Conservation (phyloP, 2,797 vertebrate species). For the Melanotaenia maccullochi region DNA sequence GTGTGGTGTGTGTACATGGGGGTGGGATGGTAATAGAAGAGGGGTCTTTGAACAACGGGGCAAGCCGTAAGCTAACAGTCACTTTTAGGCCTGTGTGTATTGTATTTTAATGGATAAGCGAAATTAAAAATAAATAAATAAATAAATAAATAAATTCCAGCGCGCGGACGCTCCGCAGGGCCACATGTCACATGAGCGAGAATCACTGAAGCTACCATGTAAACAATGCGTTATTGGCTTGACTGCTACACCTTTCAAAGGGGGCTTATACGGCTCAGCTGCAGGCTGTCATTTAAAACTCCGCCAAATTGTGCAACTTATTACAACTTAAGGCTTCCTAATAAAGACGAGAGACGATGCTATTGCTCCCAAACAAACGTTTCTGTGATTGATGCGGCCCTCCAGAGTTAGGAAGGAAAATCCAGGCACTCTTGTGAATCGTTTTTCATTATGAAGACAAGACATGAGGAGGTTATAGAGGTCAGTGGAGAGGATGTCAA, state of each 20-base stretch:
- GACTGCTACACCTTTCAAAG: slow-evolving; percentile 11
- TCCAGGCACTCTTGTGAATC: slow-evolving; percentile 73
- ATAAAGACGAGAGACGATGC: not conserved
- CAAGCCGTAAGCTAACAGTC: slow-evolving; percentile 42
- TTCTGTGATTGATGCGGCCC: slow-evolving; percentile 75
- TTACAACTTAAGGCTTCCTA: not conserved
- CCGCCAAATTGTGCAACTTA: not conserved
- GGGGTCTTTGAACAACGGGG: not conserved
- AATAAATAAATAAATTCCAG: slow-evolving; percentile 11
- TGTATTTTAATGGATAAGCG: slow-evolving; percentile 49
- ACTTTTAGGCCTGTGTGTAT: slow-evolving; percentile 30
- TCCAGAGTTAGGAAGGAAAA: slow-evolving; percentile 78
- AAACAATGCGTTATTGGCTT: slow-evolving; percentile 35
- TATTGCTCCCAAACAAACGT: slow-evolving; percentile 81
- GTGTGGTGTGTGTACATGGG: slow-evolving; percentile 13
- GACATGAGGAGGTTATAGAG: slow-evolving; percentile 75
- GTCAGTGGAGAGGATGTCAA: slow-evolving; percentile 80
- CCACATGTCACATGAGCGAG: slow-evolving; percentile 5
- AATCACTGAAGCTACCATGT: slow-evolving; percentile 25
- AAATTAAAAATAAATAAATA: slow-evolving; percentile 17
- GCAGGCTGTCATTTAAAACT: not conserved
- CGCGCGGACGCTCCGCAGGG: slow-evolving; percentile 37
- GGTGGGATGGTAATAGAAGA: slow-evolving; percentile 8
- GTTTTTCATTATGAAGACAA: slow-evolving; percentile 81
- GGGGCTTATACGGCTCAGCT: not conserved